phyloP scores from a whole-genome alignment of 2,888 invertebrate genomes.

The Lepetodrilus schrolli region DNA sequence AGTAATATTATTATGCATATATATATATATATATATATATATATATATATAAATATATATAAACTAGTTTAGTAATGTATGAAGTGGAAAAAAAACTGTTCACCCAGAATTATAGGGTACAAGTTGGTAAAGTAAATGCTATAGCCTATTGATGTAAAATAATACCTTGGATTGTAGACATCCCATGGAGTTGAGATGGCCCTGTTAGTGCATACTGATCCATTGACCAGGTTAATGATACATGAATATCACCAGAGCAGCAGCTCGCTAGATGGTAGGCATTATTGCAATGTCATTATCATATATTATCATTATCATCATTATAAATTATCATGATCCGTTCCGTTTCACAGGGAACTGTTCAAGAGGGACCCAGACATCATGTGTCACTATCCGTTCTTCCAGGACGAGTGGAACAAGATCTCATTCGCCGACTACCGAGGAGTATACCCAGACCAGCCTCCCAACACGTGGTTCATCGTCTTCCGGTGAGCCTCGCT shows the following conservation, averaged over 20 bases:
- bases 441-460: constrained; percentile 72
- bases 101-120: no score
- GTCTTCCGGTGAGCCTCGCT: constrained; percentile 71
- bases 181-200: no score
- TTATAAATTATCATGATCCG: neutral
- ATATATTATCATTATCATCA: neutral
- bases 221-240: no score
- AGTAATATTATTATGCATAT: no score
- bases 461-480: constrained; percentile 74
- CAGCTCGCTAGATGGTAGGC: neutral
- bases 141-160: no score
- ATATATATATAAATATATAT: no score
- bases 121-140: no score
- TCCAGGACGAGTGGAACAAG: constrained; percentile 75
- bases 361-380: constrained; percentile 71
- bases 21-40: no score
- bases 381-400: constrained; percentile 73
- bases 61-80: no score
- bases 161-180: no score
- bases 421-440: constrained; percentile 74
- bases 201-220: no score
- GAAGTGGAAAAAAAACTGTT: no score
- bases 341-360: constrained; percentile 61
- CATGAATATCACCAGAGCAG: neutral
- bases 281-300: neutral